A percentile compares a stretch with the other conserved stretches of the same genome.
These are phyloP conservation scores for Odontomyia ornata DNA, from an alignment of 2,888 invertebrate genomes.

Conservation along the genomic window DNA sequence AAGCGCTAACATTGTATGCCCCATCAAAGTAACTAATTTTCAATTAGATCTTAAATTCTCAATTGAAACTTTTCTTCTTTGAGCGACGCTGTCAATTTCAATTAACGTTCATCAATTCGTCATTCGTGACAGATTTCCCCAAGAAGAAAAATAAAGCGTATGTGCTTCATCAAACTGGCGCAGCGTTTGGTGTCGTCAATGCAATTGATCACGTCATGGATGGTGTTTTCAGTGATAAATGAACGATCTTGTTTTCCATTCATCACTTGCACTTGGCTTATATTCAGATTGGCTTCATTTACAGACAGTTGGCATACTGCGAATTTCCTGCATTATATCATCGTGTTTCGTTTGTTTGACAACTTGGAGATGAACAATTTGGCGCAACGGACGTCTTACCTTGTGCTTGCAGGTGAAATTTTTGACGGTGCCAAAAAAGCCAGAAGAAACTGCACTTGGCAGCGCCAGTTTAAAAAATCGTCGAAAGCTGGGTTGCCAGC, in stretches of 20 bases:
- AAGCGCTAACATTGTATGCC: no score
- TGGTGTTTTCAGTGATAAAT: slow-evolving; percentile 22
- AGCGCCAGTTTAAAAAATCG: neutral
- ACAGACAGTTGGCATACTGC: neutral
- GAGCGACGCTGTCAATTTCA: no score
- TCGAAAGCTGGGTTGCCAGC: neutral
- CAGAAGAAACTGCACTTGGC: neutral
- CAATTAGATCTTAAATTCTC: neutral
- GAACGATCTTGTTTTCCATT: slow-evolving; percentile 24
- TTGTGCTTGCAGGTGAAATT: slow-evolving; percentile 33
- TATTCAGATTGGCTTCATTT: neutral
- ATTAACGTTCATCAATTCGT: no score
- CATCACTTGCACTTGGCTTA: slow-evolving; percentile 25
- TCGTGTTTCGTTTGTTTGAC: neutral
- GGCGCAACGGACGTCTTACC: slow-evolving; percentile 14
- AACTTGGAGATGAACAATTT: neutral
- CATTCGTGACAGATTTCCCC: no score
- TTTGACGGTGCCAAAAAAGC: slow-evolving; percentile 31
- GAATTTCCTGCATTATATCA: slow-evolving; percentile 12
- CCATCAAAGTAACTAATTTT: no score
- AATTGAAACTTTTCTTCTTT: neutral
- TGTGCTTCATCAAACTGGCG: no score
- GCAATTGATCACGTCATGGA: slow-evolving; percentile 23
- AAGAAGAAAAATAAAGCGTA: no score
- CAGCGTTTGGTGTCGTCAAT: no score